Base-by-base conservation (phyloP, 35 echinoderm and acorn worm genomes). In the Lytechinus variegatus region DNA sequence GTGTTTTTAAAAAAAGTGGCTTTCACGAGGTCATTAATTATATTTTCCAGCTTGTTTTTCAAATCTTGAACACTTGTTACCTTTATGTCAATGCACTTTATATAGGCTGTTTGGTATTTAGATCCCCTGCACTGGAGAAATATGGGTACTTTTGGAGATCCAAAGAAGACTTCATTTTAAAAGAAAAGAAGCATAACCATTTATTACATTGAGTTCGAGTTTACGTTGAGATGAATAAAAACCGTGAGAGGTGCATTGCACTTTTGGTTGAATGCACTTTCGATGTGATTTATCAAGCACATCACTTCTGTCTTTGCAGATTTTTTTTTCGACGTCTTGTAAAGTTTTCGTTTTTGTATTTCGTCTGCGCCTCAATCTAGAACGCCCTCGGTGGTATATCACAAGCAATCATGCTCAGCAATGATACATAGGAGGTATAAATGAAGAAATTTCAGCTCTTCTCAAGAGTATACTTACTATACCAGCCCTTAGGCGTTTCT, bases 261-360 rank as follows among this genome's bases (percentile, higher is more conserved):
- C 66, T 79, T 79, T 79, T 79, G 66, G 66, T 79, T 79, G 66
- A 79, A 79, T 79, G 66, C 66, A 79, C 66, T 79, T 79, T 79
- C 19, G 66, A n/a, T 79, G 66, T 79, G 66, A 79, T 79, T n/a
- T 79, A 79, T 79, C 66, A 79, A 24, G 16, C 6, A 16, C 66
- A 79, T 79, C 66, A 79, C 66, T 24, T 19, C n/a, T 79, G 66
- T 24, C 66, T 79, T 79, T 24, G 66, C 66, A 79, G 66, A 79
- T 79, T 79, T 58, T 44, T 44, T 44, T 44, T n/a, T 79, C 66
- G 66, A 79, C 66, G 66, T 79, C 66, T 79, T 79, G 66, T 79
- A 79, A 79, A 79, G 66, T 79, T 21, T 79, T 79, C 19, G 14
- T 79, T 24, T 79, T 24, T 79, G 66, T 79, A 14, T 79, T 79